Conservation (phyloP, 2,888 invertebrate genomes). For the Noctuana brunneofusca region DNA sequence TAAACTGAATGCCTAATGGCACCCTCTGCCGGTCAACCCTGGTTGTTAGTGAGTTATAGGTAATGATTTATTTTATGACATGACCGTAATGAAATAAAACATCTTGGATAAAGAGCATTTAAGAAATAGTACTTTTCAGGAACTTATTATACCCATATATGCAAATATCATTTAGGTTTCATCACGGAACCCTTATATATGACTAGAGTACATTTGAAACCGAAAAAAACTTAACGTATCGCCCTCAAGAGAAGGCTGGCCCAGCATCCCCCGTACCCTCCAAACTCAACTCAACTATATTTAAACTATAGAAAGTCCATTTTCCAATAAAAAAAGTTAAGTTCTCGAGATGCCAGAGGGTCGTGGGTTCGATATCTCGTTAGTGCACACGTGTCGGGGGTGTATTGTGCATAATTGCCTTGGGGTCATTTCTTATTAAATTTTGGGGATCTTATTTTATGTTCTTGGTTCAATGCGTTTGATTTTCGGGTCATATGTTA, state of each 20-base stretch:
- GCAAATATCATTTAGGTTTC: no score
- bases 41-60: no score
- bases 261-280: not conserved
- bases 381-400: slow-evolving; percentile 37
- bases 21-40: no score
- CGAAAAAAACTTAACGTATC: not conserved
- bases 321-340: not conserved
- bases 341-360: not conserved
- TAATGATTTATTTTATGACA: no score
- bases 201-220: not conserved
- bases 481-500: not conserved
- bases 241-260: not conserved
- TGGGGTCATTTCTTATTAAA: slow-evolving; percentile 1
- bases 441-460: slow-evolving; percentile 29
- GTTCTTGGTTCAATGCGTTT: slow-evolving; percentile 6
- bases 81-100: no score
- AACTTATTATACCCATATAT: no score
- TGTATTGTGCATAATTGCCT: slow-evolving; percentile 38
- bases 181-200: not conserved
- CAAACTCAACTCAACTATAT: not conserved
- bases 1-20: no score
- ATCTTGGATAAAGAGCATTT: no score
- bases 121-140: no score
- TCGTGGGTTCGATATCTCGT: slow-evolving; percentile 38
- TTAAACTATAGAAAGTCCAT: not conserved